phyloP scores from a whole-genome alignment of 2,113 vertebrate species.

The Laticauda laticaudata region DNA sequence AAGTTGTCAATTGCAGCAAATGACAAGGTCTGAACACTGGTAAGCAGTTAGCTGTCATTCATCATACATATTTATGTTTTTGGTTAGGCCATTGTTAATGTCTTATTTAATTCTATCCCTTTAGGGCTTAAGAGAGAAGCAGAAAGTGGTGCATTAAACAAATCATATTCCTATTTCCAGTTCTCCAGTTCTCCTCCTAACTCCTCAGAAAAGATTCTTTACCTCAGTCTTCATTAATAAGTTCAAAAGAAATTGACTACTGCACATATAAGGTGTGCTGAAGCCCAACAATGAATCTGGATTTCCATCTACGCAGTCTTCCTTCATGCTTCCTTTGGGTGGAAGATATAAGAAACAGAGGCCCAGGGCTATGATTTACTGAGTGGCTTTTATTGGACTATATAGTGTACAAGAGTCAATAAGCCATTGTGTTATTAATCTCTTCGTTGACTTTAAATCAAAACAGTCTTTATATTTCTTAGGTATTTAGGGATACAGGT shows the following conservation, averaged over 20 bases:
- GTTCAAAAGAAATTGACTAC: fast-evolving
- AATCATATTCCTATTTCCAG: neutral
- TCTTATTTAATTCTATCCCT: neutral
- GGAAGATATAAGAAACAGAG: neutral
- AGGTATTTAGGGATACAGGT: neutral
- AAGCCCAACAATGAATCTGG: neutral
- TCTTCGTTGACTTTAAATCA: neutral
- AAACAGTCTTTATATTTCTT: neutral
- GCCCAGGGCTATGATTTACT: neutral
- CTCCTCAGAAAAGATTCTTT: neutral
- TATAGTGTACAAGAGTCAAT: neutral
- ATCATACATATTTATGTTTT: neutral
- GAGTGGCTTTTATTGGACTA: neutral
- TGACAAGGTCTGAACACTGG: neutral
- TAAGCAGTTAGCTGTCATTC: neutral
- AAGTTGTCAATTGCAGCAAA: neutral
- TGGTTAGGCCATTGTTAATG: neutral
- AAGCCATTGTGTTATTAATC: neutral
- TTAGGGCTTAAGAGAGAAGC: neutral
- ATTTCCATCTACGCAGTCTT: neutral
- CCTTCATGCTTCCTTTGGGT: neutral
- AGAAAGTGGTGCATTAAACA: neutral
- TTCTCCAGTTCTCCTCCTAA: neutral
- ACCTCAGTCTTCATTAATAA: neutral
- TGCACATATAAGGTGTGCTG: neutral